Evolutionary conservation across 2,888 invertebrate genomes (phyloP).

Genomic region (Phaonia tiefii): DNA sequence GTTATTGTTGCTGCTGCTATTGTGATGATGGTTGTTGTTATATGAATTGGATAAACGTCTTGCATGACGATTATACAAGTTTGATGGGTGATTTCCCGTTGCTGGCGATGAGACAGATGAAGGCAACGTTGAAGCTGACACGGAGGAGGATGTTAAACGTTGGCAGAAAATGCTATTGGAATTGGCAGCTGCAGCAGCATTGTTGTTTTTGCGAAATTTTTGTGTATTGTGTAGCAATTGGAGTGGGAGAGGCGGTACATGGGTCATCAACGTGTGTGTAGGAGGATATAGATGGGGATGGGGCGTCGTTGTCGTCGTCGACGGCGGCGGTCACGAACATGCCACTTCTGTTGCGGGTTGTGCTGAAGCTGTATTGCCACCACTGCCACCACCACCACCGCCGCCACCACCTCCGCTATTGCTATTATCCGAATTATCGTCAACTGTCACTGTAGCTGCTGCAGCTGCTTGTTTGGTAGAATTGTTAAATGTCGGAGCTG

Average conservation of each 20-base stretch:
- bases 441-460: constrained; percentile 44
- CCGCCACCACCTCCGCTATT: constrained; percentile 45
- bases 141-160: constrained; percentile 68
- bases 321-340: constrained; percentile 79
- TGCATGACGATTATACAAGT: constrained; percentile 54
- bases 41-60: constrained; percentile 57
- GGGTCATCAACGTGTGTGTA: constrained; percentile 62
- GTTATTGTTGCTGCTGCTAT: constrained; percentile 59
- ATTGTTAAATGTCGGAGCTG: constrained; percentile 71
- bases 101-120: constrained; percentile 36
- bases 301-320: constrained; percentile 56
- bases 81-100: constrained; percentile 56
- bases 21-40: constrained; percentile 16
- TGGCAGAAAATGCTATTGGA: constrained; percentile 78
- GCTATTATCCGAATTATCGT: constrained; percentile 54
- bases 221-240: constrained; percentile 68
- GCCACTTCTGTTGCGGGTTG: constrained; percentile 77
- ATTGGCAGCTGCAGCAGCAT: constrained; percentile 78
- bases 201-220: constrained; percentile 78
- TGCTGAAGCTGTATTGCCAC: constrained; percentile 64
- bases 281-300: constrained; percentile 64
- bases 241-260: constrained; percentile 54
- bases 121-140: constrained; percentile 57
- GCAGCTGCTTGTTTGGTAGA: constrained; percentile 38
- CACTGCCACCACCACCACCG: constrained; percentile 45